Base-by-base conservation (phyloP, 2,888 invertebrate genomes). In the Rhynchonema sp. region DNA sequence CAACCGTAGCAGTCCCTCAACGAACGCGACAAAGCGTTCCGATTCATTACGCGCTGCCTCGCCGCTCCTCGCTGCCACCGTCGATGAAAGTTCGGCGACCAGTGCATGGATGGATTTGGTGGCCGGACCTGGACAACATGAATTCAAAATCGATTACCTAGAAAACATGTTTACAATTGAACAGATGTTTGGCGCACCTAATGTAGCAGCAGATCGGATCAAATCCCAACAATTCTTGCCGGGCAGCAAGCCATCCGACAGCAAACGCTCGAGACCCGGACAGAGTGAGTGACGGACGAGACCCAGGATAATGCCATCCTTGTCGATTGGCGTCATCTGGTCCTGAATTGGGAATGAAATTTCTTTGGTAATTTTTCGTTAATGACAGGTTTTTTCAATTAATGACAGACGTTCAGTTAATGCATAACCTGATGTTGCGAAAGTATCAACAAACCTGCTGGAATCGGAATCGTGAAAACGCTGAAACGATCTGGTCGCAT, bases 171-270 rank as follows among this genome's bases (percentile, higher is more conserved):
- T 38, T 38, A n/a, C n/a, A n/a, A n/a, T n/a, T n/a, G n/a, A n/a
- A n/a, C n/a, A n/a, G n/a, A n/a, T n/a, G n/a, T n/a, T 17, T 30
- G 20, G n/a, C 27, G 59, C 59, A 73, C 74, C 88, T 78, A 85
- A 84, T 73, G 87, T 85, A 22, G 87, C 84, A 13, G 87, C 85
- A 46, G 86, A 84, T 75, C 88, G 87, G 3, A 87, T 84, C 65
- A 89, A 84, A 76, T 85, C 84, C 88, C 88, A 89, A 58, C 87
- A 20, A 82, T 58, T 87, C 84, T 25, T 84, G 83, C 53, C 88
- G 88, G 71, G 88, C 88, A 49, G 87, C 26, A 90, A 79, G 1
- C 88, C 89, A 72, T 90, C 87, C 66, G 84, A 82, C 68, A 90
- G 81, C 61, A 89, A 80, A 2, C 84, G 83, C 67, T 87, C 85